A percentile compares a stretch with the other conserved stretches of the same genome.
Evolutionary conservation across 2,113 vertebrate species (phyloP).

Genomic region (Platysteira castanea): DNA sequence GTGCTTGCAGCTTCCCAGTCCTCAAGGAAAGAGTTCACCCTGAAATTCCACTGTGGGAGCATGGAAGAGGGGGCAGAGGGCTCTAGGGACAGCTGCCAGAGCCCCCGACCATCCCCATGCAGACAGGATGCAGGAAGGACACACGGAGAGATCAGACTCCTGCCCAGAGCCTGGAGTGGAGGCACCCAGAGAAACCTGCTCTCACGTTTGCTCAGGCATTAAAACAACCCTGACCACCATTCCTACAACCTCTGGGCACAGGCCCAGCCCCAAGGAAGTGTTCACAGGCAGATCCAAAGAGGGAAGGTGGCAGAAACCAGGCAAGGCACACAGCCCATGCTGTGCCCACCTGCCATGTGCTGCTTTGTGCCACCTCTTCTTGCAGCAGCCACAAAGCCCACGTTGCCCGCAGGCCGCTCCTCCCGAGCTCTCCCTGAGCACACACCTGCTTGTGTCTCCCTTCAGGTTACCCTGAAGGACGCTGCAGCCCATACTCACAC

Average conservation of each 20-base stretch:
- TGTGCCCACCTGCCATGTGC: neutral
- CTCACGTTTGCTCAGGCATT: neutral
- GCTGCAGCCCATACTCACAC: neutral
- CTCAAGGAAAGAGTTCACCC: neutral
- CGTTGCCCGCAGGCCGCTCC: accelerated
- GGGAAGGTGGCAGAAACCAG: neutral
- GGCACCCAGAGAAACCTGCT: neutral
- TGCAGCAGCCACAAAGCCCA: neutral
- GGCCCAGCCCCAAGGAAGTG: neutral
- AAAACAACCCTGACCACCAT: neutral
- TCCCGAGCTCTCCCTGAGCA: neutral
- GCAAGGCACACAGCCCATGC: neutral
- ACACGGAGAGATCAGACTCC: neutral
- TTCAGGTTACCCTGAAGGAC: neutral
- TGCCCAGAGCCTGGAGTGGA: neutral
- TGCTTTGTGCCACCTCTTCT: neutral
- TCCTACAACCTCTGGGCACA: neutral
- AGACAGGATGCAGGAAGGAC: neutral
- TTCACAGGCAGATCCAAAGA: neutral
- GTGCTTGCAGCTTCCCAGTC: neutral
- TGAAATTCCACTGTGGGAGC: neutral
- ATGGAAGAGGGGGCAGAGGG: neutral
- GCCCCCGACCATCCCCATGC: accelerated
- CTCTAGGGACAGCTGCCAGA: neutral
- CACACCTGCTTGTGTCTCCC: neutral